Base-by-base conservation (phyloP, 2,113 vertebrate genomes). In the Morone chrysops region DNA sequence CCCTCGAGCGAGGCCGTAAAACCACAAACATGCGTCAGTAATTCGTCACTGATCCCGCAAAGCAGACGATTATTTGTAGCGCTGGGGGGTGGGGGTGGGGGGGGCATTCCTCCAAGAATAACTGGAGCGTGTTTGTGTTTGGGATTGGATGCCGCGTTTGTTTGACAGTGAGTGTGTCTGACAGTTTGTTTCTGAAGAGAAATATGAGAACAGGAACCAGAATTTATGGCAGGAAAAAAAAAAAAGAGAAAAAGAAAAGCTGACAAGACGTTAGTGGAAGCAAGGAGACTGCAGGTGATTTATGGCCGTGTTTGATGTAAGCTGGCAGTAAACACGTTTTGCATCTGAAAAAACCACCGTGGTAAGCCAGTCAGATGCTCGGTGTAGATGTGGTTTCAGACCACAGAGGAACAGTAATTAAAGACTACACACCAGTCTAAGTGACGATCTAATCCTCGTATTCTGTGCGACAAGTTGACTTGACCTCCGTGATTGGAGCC, bases 1-100 rank as follows among this genome's bases (percentile, higher is more conserved):
- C 83, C 75, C 22, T 83, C 75, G 69, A 90, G 79, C 16, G 70
- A 90, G 89, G 86, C 88, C 50, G 76, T 85, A 89, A 93, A 93
- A 93, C 92, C 92, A 83, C 93, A 84, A 92, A 84, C 86, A 91
- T 91, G 92, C 88, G 74, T 93, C 92, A 89, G 90, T 84, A 87
- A 93, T 85, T 91, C 73, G 77, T 90, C 90, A 93, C 91, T 89
- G 90, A 92, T 91, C 92, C 89, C 82, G 62, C 86, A 87, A 92
- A 93, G 82, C 87, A 70, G 88, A 76, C 70, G 56, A 92, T 92
- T 92, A 93, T 94, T 93, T 93, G 91, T 73, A 81, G 86, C 65
- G 20, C 45, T 31, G 31, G 1, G 31, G 31, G 31, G 50, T 18
- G 51, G 81, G 83, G 83, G 31, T 2, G 5, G 41, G 50, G 51